Base-by-base conservation (phyloP, 2,113 vertebrate species). In the Oceanites oceanicus region DNA sequence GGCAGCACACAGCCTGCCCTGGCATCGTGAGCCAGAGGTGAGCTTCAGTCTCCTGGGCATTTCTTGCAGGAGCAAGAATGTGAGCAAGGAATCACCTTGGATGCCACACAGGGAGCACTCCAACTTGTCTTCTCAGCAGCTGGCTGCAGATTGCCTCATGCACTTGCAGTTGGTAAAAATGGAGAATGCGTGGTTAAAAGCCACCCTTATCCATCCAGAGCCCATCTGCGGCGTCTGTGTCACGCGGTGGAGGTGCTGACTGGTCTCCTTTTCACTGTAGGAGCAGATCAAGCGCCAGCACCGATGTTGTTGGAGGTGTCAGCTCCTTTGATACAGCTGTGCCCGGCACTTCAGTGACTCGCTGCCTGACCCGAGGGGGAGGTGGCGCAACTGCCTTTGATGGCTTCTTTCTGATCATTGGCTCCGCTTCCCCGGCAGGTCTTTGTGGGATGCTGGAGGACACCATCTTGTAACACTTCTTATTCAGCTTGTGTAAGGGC, bases 321-420 rank as follows among this genome's bases (percentile, higher is more conserved):
- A 92, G 49, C 62, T 89, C 77, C 95, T 96, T 96, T 94, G 96
- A 82, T 61, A 75, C 92, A 94, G 95, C 95, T 96, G 95, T 87
- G 86, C 80, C 61, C 5, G 6, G 53, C 94, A 40, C 86, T 75
- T 77, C 59, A 15, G 88, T 78, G 79, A 47, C 86, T 86, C 10
- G 0, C 10, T 52, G 79, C 88, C 86, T 94, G 96, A 94, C 95
- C 97, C n/a, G 53, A 74, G 95, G 95, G 92, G 92, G 94, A 88
- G 89, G 90, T 71, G 82, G 15, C 0, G 0, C 1, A 11, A 10
- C 75, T 49, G 94, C 94, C 91, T 96, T 96, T 96, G 91, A 94
- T 36, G 94, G 52, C 73, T 92, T 72, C 83, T 65, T 91, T 97
- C 94, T 96, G 91, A 96, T 96, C 72, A 1, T 75, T 30, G 52